Conservation (phyloP, 2,888 invertebrate genomes). For the Chelonus formosanus region DNA sequence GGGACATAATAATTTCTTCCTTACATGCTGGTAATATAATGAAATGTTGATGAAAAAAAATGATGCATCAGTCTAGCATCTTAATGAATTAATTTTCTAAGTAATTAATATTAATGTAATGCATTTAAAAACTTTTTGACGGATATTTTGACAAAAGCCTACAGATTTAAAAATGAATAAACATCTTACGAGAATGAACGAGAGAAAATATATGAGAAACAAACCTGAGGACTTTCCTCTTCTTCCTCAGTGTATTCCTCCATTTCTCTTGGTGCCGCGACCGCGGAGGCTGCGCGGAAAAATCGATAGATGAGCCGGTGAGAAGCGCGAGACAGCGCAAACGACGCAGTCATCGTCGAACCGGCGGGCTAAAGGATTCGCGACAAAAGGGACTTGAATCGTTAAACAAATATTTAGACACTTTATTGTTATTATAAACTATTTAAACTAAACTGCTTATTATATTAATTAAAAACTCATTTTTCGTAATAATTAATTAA, state of each 20-base stretch:
- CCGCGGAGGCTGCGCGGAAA: slow-evolving; percentile 63
- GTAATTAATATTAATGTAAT: too few species aligned
- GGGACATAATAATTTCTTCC: too few species aligned
- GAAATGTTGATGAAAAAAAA: too few species aligned
- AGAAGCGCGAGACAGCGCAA: slow-evolving; percentile 53
- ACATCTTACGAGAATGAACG: not conserved
- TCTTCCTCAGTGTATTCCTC: slow-evolving; percentile 6
- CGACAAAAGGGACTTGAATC: slow-evolving; percentile 32
- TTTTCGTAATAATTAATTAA: too few species aligned
- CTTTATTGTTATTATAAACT: too few species aligned
- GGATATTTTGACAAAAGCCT: not conserved
- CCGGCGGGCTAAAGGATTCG: slow-evolving; percentile 58
- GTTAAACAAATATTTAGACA: too few species aligned
- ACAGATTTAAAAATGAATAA: slow-evolving; percentile 20
- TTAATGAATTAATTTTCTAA: too few species aligned
- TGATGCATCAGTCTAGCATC: too few species aligned
- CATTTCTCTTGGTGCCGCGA: slow-evolving; percentile 46
- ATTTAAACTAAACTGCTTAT: too few species aligned
- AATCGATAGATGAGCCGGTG: slow-evolving; percentile 59
- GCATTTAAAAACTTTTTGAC: too few species aligned
- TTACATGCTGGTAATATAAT: too few species aligned
- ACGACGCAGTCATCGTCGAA: slow-evolving; percentile 60
- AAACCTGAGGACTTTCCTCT: slow-evolving; percentile 22
- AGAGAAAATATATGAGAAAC: not conserved
- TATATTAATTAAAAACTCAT: too few species aligned